phyloP scores from a whole-genome alignment of 2,113 vertebrate species.

The Hippocampus barbouri region DNA sequence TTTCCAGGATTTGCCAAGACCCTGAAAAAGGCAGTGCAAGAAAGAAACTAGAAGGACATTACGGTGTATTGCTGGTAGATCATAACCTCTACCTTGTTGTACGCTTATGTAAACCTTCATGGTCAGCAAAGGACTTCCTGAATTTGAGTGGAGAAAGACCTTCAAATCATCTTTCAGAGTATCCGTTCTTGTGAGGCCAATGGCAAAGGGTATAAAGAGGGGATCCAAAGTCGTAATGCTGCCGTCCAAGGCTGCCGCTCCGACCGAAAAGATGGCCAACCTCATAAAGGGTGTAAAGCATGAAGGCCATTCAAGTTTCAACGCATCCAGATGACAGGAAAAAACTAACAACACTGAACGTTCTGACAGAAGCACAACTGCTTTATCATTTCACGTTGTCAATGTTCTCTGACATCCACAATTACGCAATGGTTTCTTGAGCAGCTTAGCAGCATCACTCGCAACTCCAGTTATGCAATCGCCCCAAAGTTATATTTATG shows the following conservation, averaged over 20 bases:
- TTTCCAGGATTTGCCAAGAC: too few relatives aligned
- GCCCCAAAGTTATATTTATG: constrained; percentile 18
- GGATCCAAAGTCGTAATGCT: constrained; percentile 1
- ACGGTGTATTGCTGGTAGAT: too few relatives aligned
- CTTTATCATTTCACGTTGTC: not conserved
- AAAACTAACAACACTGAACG: not conserved
- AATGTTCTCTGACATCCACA: not conserved
- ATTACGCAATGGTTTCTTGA: not conserved
- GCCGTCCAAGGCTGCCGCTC: not conserved
- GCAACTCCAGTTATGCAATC: constrained; percentile 19
- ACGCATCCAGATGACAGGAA: not conserved
- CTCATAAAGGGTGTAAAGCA: constrained; percentile 6
- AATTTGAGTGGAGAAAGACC: not conserved
- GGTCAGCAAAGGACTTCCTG: not conserved
- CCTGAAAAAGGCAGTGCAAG: too few relatives aligned
- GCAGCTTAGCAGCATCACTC: not conserved
- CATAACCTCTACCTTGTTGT: not conserved
- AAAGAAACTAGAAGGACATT: not conserved
- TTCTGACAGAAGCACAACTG: constrained; percentile 1
- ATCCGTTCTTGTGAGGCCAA: not conserved
- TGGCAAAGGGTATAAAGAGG: not conserved
- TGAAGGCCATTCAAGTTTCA: not conserved
- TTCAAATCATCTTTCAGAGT: not conserved
- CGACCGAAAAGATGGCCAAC: not conserved
- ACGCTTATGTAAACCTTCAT: not conserved